Base-by-base conservation (phyloP, 2,888 invertebrate species). In the Plebejus anna region DNA sequence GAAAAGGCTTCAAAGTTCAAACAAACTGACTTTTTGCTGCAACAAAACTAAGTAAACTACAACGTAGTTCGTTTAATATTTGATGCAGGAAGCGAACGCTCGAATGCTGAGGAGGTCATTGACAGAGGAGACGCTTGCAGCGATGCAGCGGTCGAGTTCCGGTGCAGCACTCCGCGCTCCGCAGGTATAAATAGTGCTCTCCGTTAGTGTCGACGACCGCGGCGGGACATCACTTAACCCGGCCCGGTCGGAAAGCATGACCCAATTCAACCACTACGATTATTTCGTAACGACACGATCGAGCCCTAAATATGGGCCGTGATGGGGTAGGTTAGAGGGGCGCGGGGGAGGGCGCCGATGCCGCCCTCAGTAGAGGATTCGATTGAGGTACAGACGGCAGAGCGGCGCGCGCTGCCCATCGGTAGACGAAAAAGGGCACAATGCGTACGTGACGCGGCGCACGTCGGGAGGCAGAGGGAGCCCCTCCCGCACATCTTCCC, bases 131-230 rank as follows among this genome's bases (percentile, higher is more conserved):
- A 86, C 90, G 92, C 91, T 91, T 93, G 93, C 93, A 93, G 86
- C 88, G 91, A 84, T 92, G 93, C 92, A 92, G 88, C 87, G 88
- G 88, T 89, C 89, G 87, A 89, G 92, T 93, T 92, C 93, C 93
- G 93, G 92, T 92, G 92, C 91, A 91, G 89, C 89, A 89, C 90
- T 88, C 85, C 86, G 7, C 59, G 6, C 59, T 59, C 66, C 32
- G 87, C 92, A 92, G 92, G 93, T 94, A 94, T 92, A 92, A 92
- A 94, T 94, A 94, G 93, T 90, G 87, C 57, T 76, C 76, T 87
- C 93, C 93, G 93, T 93, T 94, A 93, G 92, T 91, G 93, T 93
- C 93, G 92, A 92, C 91, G 93, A 93, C 93, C 93, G 92, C 87
- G 85, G 84, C 83, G 84, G 85, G 84, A 86, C 88, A 84, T 85